Evolutionary conservation across 2,113 vertebrate genomes (phyloP).

Genomic region (Eclectus roratus): DNA sequence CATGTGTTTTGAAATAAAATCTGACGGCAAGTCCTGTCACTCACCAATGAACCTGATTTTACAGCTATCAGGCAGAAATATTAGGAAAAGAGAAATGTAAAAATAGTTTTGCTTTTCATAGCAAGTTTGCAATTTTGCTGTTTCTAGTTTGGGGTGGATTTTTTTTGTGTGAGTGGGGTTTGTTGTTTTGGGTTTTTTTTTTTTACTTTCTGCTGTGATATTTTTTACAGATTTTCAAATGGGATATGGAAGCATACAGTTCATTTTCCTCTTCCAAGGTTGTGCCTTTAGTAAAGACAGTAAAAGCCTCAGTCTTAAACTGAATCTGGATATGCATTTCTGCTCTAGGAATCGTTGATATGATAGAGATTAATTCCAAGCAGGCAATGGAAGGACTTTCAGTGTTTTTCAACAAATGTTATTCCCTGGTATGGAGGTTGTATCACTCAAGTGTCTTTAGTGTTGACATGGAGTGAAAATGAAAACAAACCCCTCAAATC

Average conservation of each 20-base stretch:
- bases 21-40: neutral
- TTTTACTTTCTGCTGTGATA: neutral
- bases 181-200: rapidly evolving
- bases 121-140: neutral
- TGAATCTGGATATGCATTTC: neutral
- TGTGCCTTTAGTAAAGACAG: neutral
- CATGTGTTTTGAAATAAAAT: neutral
- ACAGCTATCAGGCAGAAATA: neutral
- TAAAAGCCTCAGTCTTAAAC: neutral
- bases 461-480: neutral
- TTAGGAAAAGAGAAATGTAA: neutral
- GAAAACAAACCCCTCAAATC: neutral
- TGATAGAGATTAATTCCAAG: neutral
- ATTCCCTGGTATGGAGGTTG: neutral
- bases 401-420: neutral
- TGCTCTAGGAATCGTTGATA: neutral
- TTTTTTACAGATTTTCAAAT: neutral
- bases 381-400: neutral
- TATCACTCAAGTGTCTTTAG: neutral
- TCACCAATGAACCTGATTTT: neutral
- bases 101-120: neutral
- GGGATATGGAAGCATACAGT: neutral
- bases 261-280: neutral
- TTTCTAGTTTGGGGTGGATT: neutral
- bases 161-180: neutral